These are phyloP conservation scores for Camelus dromedarius DNA, from an alignment of 2,113 vertebrate species.

Conservation along the genomic window DNA sequence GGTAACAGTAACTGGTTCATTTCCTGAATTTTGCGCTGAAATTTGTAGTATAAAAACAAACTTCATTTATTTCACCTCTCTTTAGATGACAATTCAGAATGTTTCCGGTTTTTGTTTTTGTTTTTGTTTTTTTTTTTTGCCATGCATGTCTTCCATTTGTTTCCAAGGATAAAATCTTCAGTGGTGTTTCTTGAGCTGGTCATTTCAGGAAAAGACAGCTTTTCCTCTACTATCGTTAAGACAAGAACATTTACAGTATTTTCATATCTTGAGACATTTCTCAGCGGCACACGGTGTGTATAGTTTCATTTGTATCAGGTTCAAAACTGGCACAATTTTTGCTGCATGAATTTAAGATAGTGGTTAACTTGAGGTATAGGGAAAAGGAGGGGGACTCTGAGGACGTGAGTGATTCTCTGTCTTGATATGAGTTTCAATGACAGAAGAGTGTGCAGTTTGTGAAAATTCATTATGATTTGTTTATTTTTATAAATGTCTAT, in stretches of 20 bases:
- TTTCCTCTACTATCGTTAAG: neutral
- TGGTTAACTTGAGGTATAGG: neutral
- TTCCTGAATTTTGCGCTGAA: neutral
- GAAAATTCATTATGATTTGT: neutral
- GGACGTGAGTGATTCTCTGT: neutral
- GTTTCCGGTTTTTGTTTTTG: neutral
- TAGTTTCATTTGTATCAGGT: neutral
- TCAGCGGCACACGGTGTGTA: neutral
- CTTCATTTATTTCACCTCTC: neutral
- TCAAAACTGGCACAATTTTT: neutral
- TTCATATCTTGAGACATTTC: neutral
- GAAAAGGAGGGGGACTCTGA: neutral
- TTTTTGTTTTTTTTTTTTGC: neutral
- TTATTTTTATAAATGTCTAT: neutral
- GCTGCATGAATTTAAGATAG: neutral
- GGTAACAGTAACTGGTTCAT: neutral
- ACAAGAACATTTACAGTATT: neutral
- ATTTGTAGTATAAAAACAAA: neutral
- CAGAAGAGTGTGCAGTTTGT: neutral
- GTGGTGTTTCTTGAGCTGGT: neutral
- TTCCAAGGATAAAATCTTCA: neutral
- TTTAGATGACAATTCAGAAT: fast-evolving
- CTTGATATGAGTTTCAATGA: neutral
- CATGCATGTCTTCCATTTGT: neutral
- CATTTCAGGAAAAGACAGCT: neutral